A percentile compares a stretch with the other conserved stretches of the same genome.
These are phyloP conservation scores for Okapia johnstoni DNA, from an alignment of 2,113 vertebrate genomes.

Conservation along the genomic window DNA sequence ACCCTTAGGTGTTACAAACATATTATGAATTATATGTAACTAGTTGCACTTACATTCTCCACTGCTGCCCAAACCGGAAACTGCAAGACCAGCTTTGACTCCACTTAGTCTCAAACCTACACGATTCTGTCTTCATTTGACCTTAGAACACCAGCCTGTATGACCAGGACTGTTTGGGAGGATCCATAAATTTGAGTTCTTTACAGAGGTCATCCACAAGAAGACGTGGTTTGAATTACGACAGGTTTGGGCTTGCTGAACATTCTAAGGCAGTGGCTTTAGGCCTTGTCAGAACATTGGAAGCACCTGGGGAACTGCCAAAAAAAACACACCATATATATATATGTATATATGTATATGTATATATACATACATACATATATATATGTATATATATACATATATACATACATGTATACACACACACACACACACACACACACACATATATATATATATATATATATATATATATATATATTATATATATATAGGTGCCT, in stretches of 20 bases:
- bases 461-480: too few species aligned
- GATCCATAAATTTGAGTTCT: not conserved
- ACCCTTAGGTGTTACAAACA: not conserved
- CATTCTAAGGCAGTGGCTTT: fast-evolving
- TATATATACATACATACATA: too few species aligned
- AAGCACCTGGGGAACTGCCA: not conserved
- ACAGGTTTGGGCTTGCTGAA: not conserved
- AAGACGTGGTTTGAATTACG: not conserved
- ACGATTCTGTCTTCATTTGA: not conserved
- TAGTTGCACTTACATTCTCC: not conserved
- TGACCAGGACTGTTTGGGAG: not conserved
- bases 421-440: too few species aligned
- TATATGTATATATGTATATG: too few species aligned
- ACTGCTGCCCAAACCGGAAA: not conserved
- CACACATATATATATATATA: too few species aligned
- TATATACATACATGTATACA: too few species aligned
- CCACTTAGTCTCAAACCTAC: not conserved
- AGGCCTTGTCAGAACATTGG: not conserved
- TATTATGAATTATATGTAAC: not conserved
- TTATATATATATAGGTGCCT: too few species aligned
- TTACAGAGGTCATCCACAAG: not conserved
- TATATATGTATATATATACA: too few species aligned
- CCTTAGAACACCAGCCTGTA: not conserved
- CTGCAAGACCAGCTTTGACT: not conserved
- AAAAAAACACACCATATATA: too few species aligned